Conservation (phyloP, 2,797 vertebrate genomes). For the Ataeniobius toweri region DNA sequence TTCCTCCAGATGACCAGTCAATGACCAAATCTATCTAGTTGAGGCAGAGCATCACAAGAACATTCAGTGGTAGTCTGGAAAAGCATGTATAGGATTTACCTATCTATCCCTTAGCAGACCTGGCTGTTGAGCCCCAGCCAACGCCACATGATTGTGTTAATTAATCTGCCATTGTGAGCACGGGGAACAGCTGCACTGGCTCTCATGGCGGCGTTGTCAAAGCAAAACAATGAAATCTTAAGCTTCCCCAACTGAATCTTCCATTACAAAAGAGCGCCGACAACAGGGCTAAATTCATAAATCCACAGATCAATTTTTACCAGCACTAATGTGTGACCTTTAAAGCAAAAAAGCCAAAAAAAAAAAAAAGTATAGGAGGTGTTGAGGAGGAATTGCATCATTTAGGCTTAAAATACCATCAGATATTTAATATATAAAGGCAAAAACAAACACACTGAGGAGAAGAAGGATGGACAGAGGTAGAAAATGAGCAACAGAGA, state of each 20-base stretch:
- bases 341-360: slow-evolving; percentile 81
- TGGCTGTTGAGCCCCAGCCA: slow-evolving; percentile 98
- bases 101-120: slow-evolving; percentile 99
- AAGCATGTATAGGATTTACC: slow-evolving; percentile 99
- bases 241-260: slow-evolving; percentile 96
- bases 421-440: slow-evolving; percentile 89
- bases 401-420: slow-evolving; percentile 93
- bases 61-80: slow-evolving; percentile 88
- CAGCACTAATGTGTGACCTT: slow-evolving; percentile 98
- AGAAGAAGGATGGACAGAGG: slow-evolving; percentile 62
- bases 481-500: slow-evolving; percentile 61
- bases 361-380: slow-evolving; percentile 17
- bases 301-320: slow-evolving; percentile 95
- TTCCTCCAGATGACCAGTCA: slow-evolving; percentile 86
- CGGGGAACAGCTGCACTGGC: slow-evolving; percentile 97
- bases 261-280: slow-evolving; percentile 95
- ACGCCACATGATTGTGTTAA: slow-evolving; percentile 99
- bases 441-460: slow-evolving; percentile 88
- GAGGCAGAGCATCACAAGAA: slow-evolving; percentile 86
- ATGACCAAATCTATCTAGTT: slow-evolving; percentile 88
- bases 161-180: slow-evolving; percentile 99
- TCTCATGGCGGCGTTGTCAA: slow-evolving; percentile 97
- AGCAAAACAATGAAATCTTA: slow-evolving; percentile 99
- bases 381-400: slow-evolving; percentile 84
- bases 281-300: slow-evolving; percentile 98